phyloP scores from a whole-genome alignment of 23 tunicate genomes.

The Ascidia mentula region DNA sequence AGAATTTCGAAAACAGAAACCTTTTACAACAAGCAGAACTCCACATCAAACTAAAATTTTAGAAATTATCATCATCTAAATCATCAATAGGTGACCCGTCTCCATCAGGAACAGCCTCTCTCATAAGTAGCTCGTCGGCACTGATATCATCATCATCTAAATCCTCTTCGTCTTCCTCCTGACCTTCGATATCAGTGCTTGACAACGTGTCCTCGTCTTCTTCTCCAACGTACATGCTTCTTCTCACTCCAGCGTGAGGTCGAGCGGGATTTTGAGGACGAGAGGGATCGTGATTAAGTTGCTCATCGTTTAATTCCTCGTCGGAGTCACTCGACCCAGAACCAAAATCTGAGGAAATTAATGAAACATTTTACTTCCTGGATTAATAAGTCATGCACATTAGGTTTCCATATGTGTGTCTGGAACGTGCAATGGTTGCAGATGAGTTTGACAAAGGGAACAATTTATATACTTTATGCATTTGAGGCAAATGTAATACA shows the following conservation, averaged over 20 bases:
- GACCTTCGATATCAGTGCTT: constrained; percentile 57
- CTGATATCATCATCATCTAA: constrained; percentile 30
- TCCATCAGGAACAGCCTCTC: constrained; percentile 29
- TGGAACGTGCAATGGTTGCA: no score
- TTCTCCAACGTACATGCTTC: constrained; percentile 71
- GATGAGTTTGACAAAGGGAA: no score
- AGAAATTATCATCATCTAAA: constrained; percentile 49
- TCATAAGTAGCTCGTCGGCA: constrained; percentile 53
- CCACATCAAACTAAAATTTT: background rate
- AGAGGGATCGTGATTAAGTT: constrained; percentile 1
- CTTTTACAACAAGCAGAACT: no score
- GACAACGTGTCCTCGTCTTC: constrained; percentile 72
- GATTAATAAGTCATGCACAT: no score
- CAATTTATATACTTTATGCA: no score
- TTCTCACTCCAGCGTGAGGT: constrained; percentile 52
- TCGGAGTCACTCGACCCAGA: background rate
- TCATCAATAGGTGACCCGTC: constrained; percentile 37
- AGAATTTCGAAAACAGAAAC: no score
- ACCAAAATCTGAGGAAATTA: background rate
- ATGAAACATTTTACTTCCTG: no score
- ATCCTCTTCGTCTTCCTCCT: constrained; percentile 53
- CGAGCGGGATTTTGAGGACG: constrained; percentile 59
- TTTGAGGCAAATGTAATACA: no score
- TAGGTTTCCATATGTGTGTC: no score
- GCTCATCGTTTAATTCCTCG: constrained; percentile 24